Evolutionary conservation across 2,113 vertebrate species (phyloP).

Genomic region (Salvelinus namaycush): DNA sequence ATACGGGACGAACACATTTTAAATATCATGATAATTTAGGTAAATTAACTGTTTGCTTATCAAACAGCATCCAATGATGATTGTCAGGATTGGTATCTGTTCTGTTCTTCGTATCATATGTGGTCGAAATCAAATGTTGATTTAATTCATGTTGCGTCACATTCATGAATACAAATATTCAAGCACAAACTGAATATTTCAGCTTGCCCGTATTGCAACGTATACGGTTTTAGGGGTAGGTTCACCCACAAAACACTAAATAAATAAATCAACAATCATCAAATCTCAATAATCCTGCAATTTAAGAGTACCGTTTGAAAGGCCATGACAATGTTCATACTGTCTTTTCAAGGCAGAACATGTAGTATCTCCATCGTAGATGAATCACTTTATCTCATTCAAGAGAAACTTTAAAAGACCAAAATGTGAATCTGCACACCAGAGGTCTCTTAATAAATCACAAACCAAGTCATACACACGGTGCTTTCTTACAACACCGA

Average conservation of each 20-base stretch:
- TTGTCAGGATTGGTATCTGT: neutral
- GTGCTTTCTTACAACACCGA: conserved; percentile 2
- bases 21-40: neutral
- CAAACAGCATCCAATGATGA: neutral
- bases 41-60: too few species aligned
- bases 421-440: conserved; percentile 48
- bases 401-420: conserved; percentile 32
- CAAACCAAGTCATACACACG: conserved; percentile 15
- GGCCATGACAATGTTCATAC: conserved; percentile 48
- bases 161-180: neutral
- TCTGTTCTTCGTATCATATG: neutral
- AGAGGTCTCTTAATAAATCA: conserved; percentile 37
- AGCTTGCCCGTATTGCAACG: neutral
- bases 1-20: neutral
- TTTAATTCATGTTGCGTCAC: neutral
- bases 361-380: conserved; percentile 62
- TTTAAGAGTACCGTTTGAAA: conserved; percentile 43
- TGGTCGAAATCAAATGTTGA: too few species aligned
- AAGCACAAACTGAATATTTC: neutral
- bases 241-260: conserved; percentile 27
- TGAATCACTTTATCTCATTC: conserved; percentile 52
- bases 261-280: conserved; percentile 37
- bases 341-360: conserved; percentile 48
- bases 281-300: conserved; percentile 54
- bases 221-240: conserved; percentile 22